Evolutionary conservation across 2,113 vertebrate genomes (phyloP).

Genomic region (Dascyllus trimaculatus): DNA sequence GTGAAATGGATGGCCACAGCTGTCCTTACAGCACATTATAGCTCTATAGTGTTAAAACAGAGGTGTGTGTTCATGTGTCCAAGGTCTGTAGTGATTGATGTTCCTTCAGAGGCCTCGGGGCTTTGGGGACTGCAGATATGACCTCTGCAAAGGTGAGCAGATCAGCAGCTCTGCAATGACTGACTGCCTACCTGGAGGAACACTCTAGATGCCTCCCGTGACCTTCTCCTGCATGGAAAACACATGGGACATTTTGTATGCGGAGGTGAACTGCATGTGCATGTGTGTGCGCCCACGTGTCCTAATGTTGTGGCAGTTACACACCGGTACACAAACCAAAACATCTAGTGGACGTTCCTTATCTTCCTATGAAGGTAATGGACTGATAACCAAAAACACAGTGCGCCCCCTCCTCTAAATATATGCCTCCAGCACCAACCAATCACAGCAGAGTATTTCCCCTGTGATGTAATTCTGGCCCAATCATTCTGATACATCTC

Average conservation of each 20-base stretch:
- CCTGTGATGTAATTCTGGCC: slow-evolving; percentile 42
- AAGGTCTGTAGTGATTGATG: slow-evolving; percentile 78
- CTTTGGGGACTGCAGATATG: slow-evolving; percentile 67
- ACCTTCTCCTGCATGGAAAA: slow-evolving; percentile 62
- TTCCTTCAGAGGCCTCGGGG: slow-evolving; percentile 70
- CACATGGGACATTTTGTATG: slow-evolving; percentile 35
- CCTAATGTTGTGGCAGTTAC: slow-evolving; percentile 1
- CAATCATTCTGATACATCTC: slow-evolving; percentile 52
- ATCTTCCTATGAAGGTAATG: slow-evolving; percentile 53
- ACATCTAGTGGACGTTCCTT: slow-evolving; percentile 45
- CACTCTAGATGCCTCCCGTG: slow-evolving; percentile 44
- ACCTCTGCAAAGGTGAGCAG: slow-evolving; percentile 75
- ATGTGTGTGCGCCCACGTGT: neutral
- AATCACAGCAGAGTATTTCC: slow-evolving; percentile 54
- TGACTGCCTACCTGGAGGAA: slow-evolving; percentile 63
- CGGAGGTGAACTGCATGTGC: slow-evolving; percentile 6
- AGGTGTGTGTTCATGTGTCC: slow-evolving; percentile 55
- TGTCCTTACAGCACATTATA: slow-evolving; percentile 51
- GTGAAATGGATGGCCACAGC: slow-evolving; percentile 1
- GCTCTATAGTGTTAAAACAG: slow-evolving; percentile 33
- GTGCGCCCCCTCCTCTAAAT: neutral
- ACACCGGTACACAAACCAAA: slow-evolving; percentile 17
- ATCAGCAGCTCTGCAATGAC: slow-evolving; percentile 63
- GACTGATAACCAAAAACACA: slow-evolving; percentile 52
- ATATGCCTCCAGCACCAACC: slow-evolving; percentile 19